These are phyloP conservation scores for Trematomus loennbergii DNA, from an alignment of 2,113 vertebrate genomes.

Conservation along the genomic window DNA sequence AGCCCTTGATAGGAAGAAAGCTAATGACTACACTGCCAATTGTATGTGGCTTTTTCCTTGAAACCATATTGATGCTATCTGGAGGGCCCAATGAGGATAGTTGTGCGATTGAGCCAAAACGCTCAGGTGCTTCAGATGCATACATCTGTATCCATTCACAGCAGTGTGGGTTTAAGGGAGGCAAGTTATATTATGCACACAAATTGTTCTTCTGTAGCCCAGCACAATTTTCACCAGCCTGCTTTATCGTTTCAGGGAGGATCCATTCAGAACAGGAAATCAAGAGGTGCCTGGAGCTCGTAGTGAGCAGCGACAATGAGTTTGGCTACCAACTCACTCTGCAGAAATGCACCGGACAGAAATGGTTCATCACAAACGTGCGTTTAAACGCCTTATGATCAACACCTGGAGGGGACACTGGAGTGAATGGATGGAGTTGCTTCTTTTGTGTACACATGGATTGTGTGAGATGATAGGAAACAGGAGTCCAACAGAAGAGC, in stretches of 20 bases:
- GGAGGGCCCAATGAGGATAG: slow-evolving; percentile 29
- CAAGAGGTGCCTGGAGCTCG: slow-evolving; percentile 95
- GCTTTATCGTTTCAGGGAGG: slow-evolving; percentile 88
- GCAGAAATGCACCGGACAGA: slow-evolving; percentile 95
- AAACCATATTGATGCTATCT: slow-evolving; percentile 55
- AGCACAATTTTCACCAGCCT: slow-evolving; percentile 57
- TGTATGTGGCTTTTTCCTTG: slow-evolving; percentile 48
- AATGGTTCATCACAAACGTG: slow-evolving; percentile 94
- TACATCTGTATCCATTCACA: slow-evolving; percentile 46
- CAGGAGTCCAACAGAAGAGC: slow-evolving; percentile 13
- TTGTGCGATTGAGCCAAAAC: slow-evolving; percentile 50
- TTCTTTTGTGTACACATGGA: slow-evolving; percentile 19
- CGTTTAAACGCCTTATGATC: slow-evolving; percentile 86
- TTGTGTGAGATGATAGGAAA: slow-evolving; percentile 13
- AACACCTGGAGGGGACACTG: slow-evolving; percentile 32
- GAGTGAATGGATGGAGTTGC: slow-evolving; percentile 33
- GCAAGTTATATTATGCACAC: slow-evolving; percentile 22
- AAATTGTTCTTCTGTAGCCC: slow-evolving; percentile 44
- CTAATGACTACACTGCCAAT: slow-evolving; percentile 42
- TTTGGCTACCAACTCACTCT: slow-evolving; percentile 94
- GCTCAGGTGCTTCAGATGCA: slow-evolving; percentile 39
- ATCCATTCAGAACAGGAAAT: slow-evolving; percentile 96
- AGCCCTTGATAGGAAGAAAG: slow-evolving; percentile 5
- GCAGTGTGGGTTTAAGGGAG: slow-evolving; percentile 46
- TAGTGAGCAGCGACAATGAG: slow-evolving; percentile 90